A percentile compares a stretch with the other conserved stretches of the same genome.
phyloP scores from a whole-genome alignment of 2,797 vertebrate genomes.

The Notolabrus celidotus region DNA sequence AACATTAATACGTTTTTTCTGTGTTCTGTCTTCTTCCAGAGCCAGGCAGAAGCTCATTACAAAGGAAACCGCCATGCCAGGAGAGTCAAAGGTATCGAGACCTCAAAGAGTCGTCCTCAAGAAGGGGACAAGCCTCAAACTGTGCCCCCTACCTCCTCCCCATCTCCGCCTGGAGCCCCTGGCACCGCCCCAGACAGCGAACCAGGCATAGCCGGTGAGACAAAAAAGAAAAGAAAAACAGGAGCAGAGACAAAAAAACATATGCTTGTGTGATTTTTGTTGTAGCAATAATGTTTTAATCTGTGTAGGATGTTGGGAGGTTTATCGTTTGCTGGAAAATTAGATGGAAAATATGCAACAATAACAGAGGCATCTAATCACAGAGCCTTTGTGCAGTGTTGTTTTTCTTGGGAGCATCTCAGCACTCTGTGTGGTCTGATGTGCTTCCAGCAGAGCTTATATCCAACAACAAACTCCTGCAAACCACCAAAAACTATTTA shows the following conservation, averaged over 20 bases:
- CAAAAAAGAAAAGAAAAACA: conserved; percentile 22
- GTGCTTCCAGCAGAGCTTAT: conserved; percentile 17
- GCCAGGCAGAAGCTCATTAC: conserved; percentile 96
- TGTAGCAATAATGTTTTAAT: conserved; percentile 38
- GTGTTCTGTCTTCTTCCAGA: conserved; percentile 79
- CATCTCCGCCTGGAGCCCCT: conserved; percentile 77
- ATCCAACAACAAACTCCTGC: background rate
- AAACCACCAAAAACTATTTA: conserved; percentile 23
- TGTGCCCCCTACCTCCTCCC: conserved; percentile 76
- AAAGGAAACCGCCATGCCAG: conserved; percentile 95
- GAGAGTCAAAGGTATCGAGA: conserved; percentile 94
- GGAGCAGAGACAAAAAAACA: conserved; percentile 7
- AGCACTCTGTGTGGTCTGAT: conserved; percentile 54
- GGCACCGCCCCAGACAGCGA: conserved; percentile 71
- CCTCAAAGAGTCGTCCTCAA: conserved; percentile 91
- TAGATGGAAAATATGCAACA: conserved; percentile 48
- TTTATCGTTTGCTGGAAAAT: conserved; percentile 30
- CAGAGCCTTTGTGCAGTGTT: conserved; percentile 25
- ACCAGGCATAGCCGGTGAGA: conserved; percentile 82
- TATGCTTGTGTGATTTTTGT: conserved; percentile 7
- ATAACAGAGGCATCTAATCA: conserved; percentile 53
- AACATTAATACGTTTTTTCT: conserved; percentile 31
- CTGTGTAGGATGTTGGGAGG: conserved; percentile 11
- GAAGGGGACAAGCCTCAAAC: conserved; percentile 87
- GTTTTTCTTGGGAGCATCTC: conserved; percentile 40